These are phyloP conservation scores for Mormyrops attenuatus DNA, from an alignment of 2,797 vertebrate genomes.

Conservation along the genomic window DNA sequence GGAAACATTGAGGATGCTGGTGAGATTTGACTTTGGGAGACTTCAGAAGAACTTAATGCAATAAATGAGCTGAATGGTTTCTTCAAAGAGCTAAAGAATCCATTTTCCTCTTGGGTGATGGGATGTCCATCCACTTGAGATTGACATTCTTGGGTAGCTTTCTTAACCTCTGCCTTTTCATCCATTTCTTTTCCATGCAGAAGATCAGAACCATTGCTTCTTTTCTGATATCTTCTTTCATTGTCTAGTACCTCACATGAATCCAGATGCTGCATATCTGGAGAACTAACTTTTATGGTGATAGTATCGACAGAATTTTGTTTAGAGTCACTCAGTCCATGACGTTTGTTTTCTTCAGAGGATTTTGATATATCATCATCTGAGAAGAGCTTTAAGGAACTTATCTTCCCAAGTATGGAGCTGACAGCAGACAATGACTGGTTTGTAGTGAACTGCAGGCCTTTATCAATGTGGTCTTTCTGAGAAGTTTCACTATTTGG, in stretches of 20 bases:
- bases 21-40: constrained; percentile 49
- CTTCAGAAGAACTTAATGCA: constrained; percentile 50
- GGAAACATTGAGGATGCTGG: constrained; percentile 58
- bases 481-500: constrained; percentile 17
- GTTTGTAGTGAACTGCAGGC: constrained; percentile 38
- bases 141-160: constrained; percentile 31
- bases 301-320: constrained; percentile 25
- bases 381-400: constrained; percentile 70
- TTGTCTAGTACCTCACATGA: neutral
- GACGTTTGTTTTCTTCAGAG: constrained; percentile 35
- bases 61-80: constrained; percentile 81
- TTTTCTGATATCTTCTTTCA: constrained; percentile 25
- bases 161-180: constrained; percentile 31
- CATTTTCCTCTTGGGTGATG: constrained; percentile 38
- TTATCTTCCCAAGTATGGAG: constrained; percentile 70
- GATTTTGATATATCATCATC: constrained; percentile 35
- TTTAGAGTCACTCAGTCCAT: constrained; percentile 24
- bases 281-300: constrained; percentile 25
- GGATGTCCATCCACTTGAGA: constrained; percentile 16
- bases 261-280: constrained; percentile 21
- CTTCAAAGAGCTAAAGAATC: constrained; percentile 78
- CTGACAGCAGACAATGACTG: constrained; percentile 55
- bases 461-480: constrained; percentile 28
- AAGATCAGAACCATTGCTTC: constrained; percentile 31
- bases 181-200: constrained; percentile 24